Conservation (phyloP, 2,888 invertebrate genomes). For the Gari tellinella region DNA sequence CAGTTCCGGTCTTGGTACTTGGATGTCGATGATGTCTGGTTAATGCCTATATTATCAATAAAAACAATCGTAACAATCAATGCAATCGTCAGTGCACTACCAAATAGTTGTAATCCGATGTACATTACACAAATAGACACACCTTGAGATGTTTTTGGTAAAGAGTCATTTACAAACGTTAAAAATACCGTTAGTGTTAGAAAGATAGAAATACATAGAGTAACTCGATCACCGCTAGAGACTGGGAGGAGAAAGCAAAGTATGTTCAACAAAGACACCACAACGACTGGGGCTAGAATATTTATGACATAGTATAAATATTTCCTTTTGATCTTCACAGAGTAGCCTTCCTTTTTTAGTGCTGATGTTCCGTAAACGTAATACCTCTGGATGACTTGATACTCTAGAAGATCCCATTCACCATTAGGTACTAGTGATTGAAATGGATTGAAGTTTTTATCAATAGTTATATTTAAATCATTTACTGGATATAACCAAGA, state of each 20-base stretch:
- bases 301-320: slow-evolving; percentile 57
- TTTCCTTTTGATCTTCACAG: slow-evolving; percentile 40
- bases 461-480: no score
- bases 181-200: slow-evolving; percentile 65
- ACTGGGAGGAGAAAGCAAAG: slow-evolving; percentile 59
- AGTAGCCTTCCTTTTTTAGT: no score
- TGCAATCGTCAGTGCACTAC: slow-evolving; percentile 54
- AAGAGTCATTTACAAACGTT: slow-evolving; percentile 53
- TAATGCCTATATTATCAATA: no score
- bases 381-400: no score
- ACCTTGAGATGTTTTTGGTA: slow-evolving; percentile 59
- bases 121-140: slow-evolving; percentile 60
- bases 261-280: slow-evolving; percentile 55
- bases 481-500: no score
- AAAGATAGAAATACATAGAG: slow-evolving; percentile 60
- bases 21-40: no score
- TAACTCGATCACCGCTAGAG: slow-evolving; percentile 60
- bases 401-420: no score
- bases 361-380: no score
- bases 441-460: no score
- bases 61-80: slow-evolving; percentile 30
- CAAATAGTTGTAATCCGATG: slow-evolving; percentile 58
- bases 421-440: no score
- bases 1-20: no score
- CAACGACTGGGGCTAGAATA: slow-evolving; percentile 53